Base-by-base conservation (phyloP, 2,113 vertebrate species). In the Percina caprodes region DNA sequence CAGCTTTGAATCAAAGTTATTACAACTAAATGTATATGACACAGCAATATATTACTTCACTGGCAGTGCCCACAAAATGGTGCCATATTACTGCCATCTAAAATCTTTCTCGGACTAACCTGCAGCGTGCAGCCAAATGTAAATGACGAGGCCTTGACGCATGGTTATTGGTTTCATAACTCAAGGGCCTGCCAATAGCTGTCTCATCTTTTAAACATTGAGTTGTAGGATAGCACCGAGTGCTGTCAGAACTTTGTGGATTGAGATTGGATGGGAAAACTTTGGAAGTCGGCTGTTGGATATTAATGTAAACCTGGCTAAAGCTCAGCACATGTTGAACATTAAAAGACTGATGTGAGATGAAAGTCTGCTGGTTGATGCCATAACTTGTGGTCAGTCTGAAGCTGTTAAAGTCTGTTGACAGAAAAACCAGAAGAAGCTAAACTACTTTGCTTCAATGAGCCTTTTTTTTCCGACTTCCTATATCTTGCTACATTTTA, bases 201-300 rank as follows among this genome's bases (percentile, higher is more conserved):
- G 52, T 74, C 92, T 93, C 86, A 92, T 93, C 80, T 93, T 94
- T 92, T 90, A 93, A 91, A 94, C 88, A 93, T 91, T 21, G 59
- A 71, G 79, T 78, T 69, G 78, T 74, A 75, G 74, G 75, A 76
- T 73, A 84, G 84, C 73, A 63, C 68, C 48, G n/a, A 84, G 72
- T 6, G 55, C 81, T 92, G 90, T 91, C 90, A 88, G 87, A 93
- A 91, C 69, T 91, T 92, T 67, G 71, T 55, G 49, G 75, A 80
- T 63, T 62, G 61, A 80, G 45, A 77, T 62, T 85, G 74, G 73
- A 86, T 76, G 45, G 14, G 45, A 79, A 83, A 88, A 86, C 70
- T 74, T 87, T 30, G 33, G 49, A 45, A 39, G 26, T 51, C 73
- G 69, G 24, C 30, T 65, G 6, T 13, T 56, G 69, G 56, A 68